Base-by-base conservation (phyloP, 1,140 invertebrate species). In the Zaprionus kolodkinae region DNA sequence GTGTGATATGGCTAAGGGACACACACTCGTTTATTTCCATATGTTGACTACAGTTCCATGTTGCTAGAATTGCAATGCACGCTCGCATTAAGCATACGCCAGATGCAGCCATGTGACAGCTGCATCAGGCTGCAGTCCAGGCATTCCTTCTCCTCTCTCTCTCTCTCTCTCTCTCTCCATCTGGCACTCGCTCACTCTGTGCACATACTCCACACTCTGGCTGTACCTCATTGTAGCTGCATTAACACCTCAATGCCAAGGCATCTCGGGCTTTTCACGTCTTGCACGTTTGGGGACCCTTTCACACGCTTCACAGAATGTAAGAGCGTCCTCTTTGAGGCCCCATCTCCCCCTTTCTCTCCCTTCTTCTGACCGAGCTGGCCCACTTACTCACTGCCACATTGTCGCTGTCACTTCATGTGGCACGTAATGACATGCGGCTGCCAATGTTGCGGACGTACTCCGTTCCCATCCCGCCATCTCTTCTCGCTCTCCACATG, bases 371-470 rank as follows among this genome's bases (percentile, higher is more conserved):
- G 38, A 15, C 12, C n/a, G 2, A 30, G 35, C 10, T 38, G 10
- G 17, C 11, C 21, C 11, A 12, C 59, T 50, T 35, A 25, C 27
- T 43, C n/a, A 6, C 11, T 56, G 63, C 27, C 54, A 57, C 64
- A 66, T 66, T 52, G 52, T 74, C 54, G 77, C 55, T 67, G 54
- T 60, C 71, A 61, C 56, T 54, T 48, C 50, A 30, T 70, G 66
- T 76, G 67, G 76, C 83, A 88, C 80, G 84, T 83, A 88, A 88
- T 87, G 84, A 83, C 83, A 87, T 88, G 84, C 79, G 83, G 76
- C 83, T 80, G 84, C 67, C 83, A 88, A 88, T 79, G 84, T 72
- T 82, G 82, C 62, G 76, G 79, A 76, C 79, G 72, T 64, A 65
- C 45, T 7, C 21, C 38, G 54, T 43, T 50, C 56, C 30, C 57